These are phyloP conservation scores for Aurelia coerulea DNA, from an alignment of 30 jellyfish, hydroid and myxozoan species.

Conservation along the genomic window DNA sequence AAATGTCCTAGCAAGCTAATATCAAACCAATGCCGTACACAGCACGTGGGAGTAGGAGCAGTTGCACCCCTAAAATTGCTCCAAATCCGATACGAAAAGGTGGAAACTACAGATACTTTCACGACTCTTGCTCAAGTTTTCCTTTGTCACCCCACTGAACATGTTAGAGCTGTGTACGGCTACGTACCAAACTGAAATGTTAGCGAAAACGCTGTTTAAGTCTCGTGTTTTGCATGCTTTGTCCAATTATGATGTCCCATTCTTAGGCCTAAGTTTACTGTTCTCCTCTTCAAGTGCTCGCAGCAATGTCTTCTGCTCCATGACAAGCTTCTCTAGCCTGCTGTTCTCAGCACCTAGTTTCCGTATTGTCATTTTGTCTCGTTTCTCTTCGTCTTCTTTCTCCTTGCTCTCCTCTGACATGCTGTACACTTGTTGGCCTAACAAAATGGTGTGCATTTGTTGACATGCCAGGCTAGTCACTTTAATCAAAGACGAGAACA, in stretches of 20 bases:
- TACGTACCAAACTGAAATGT: too few relatives aligned
- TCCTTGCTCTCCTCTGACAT: slow-evolving; percentile 12
- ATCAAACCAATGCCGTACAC: too few relatives aligned
- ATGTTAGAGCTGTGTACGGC: too few relatives aligned
- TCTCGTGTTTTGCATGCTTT: too few relatives aligned
- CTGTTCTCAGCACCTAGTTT: slow-evolving; percentile 63
- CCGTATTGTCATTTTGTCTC: slow-evolving; percentile 24
- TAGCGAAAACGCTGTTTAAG: too few relatives aligned
- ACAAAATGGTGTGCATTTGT: slow-evolving; percentile 73
- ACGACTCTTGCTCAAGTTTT: too few relatives aligned
- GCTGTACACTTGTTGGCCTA: slow-evolving; percentile 79
- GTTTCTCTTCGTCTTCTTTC: slow-evolving; percentile 23
- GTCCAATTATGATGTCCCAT: not conserved
- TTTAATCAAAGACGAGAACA: slow-evolving; percentile 82
- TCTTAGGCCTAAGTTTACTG: slow-evolving; percentile 22
- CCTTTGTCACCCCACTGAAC: too few relatives aligned
- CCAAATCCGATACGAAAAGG: too few relatives aligned
- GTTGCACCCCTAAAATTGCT: too few relatives aligned
- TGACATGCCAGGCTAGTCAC: slow-evolving; percentile 87
- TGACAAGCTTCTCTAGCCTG: slow-evolving; percentile 35
- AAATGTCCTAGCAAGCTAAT: too few relatives aligned
- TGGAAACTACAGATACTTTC: too few relatives aligned
- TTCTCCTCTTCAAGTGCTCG: slow-evolving; percentile 63
- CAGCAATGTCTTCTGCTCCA: slow-evolving; percentile 49
- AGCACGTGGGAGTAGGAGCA: too few relatives aligned